Evolutionary conservation across 2,888 invertebrate genomes (phyloP), one percentile per base, ranked within the genome.

Genomic region (Lithosia quadra): DNA sequence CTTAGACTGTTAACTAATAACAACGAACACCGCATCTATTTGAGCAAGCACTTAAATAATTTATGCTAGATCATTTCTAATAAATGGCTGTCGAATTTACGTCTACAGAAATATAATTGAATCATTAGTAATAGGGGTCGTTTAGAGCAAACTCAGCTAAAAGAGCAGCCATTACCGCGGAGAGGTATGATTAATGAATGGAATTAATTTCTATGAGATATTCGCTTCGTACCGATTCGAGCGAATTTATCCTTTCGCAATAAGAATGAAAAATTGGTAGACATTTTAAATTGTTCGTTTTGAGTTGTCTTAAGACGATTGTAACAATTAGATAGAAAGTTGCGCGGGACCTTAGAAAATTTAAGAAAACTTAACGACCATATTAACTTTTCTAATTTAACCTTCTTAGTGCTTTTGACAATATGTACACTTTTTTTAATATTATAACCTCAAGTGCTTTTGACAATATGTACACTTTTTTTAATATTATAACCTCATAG

Each of bases 171-270:
- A 78, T 75, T 78, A 66, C 21, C 28, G 10, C 15, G 11, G 49
- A 72, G 59, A 65, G 65, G 80, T 70, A 78, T 78, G 76, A 78
- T 80, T 80, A 75, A 80, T 80, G 81, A 63, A 70, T 5, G 56
- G 63, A 0, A 65, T 59, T 74, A 63, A 66, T 64, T 57, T 21
- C 49, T 55, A 58, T 22, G 64, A 64, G 57, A 74, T 63, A 63
- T 75, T 72, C 28, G 36, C 68, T 57, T 78, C 68, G 15, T 8
- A 24, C 21, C 28, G 22, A 65, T 68, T 28, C 55, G 22, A 77
- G 69, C 66, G 21, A 65, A 65, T 64, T 62, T n/a, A 65, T 57
- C 1, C 21, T 79, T 77, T 65, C 49, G 56, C 18, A 10, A 43
- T 15, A 13, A 53, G 22, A 11, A 0, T 28, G 65, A 43, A 9